Evolutionary conservation across 2,888 invertebrate species (phyloP), one percentile per base, ranked within the genome.

Genomic region (Trissoscelio sp.): DNA sequence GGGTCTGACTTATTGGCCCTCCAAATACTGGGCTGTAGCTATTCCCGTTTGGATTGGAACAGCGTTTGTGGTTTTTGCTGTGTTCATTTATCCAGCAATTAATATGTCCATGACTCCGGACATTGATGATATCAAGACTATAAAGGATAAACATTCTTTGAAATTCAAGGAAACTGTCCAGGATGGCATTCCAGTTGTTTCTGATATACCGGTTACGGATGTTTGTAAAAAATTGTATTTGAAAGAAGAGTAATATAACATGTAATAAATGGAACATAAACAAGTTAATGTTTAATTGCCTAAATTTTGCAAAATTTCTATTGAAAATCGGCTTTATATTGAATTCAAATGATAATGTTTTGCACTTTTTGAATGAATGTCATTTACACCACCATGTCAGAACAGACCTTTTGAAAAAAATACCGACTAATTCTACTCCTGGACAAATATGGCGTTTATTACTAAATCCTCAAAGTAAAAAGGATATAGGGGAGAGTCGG

Each of bases 1-100:
- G 39, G 96, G 96, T 34, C 93, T 98, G 64, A 95, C 96, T 24
- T 97, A 97, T 89, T 95, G 96, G 88, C 96, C 96, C 2, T 95
- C 97, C 88, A 96, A 96, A 90, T 97, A 98, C 90, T 98, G 98
- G 96, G 96, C 97, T 0, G 93, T 97, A 7, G 96, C 97, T 31
- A 92, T 98, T 55, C 98, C 98, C 0, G 94, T 97, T 83, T 95
- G 96, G 90, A 92, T 95, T 62, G 92, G 96, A 83, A 94, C 96
- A 16, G 94, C 94, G 3, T 91, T 96, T 1, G 94, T 95, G 31
- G 92, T 96, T 66, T 96, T 97, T 91, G 96, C 95, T 16, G 95
- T 97, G 90, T 91, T 96, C 51, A 94, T 97, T 86, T 98, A 98
- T 92, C 97, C 97, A 5, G 95, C 95, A 83, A 93, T 96, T 48